A percentile compares a stretch with the other conserved stretches of the same genome.
Conservation (phyloP, 2,888 invertebrate species). For the Emmelina monodactyla region DNA sequence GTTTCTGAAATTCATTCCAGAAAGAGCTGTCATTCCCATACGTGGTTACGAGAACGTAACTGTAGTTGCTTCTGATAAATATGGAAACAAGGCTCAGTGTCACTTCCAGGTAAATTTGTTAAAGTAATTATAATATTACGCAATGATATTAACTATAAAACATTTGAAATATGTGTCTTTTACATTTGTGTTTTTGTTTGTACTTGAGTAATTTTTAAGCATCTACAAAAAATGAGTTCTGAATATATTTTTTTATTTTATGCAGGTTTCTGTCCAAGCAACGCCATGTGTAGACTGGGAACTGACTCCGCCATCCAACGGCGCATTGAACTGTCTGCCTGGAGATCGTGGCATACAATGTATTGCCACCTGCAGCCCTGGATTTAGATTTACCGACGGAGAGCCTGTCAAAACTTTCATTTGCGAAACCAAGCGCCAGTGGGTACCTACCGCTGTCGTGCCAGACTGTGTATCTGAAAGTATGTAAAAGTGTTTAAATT, state of each 20-base stretch:
- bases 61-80: conserved; percentile 86
- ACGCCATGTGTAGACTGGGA: conserved; percentile 97
- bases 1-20: conserved; percentile 81
- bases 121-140: neutral
- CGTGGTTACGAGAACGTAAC: conserved; percentile 92
- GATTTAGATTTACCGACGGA: conserved; percentile 90
- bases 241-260: neutral
- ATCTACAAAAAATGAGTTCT: neutral
- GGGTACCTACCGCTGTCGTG: conserved; percentile 89
- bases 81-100: conserved; percentile 88
- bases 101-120: conserved; percentile 78
- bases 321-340: conserved; percentile 85
- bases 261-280: conserved; percentile 89
- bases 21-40: conserved; percentile 83
- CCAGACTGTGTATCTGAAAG: conserved; percentile 96
- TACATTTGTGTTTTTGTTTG: neutral
- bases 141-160: too few species aligned
- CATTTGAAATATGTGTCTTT: too few species aligned
- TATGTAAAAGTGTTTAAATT: too few species aligned
- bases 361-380: conserved; percentile 87
- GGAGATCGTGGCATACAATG: conserved; percentile 86
- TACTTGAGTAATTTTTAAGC: neutral
- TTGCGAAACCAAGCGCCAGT: conserved; percentile 81
- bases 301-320: conserved; percentile 86
- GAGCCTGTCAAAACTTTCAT: conserved; percentile 86